A percentile compares a stretch with the other conserved stretches of the same genome.
These are phyloP conservation scores for Emydoidea blandingii DNA, from an alignment of 2,797 vertebrate genomes.

Conservation along the genomic window DNA sequence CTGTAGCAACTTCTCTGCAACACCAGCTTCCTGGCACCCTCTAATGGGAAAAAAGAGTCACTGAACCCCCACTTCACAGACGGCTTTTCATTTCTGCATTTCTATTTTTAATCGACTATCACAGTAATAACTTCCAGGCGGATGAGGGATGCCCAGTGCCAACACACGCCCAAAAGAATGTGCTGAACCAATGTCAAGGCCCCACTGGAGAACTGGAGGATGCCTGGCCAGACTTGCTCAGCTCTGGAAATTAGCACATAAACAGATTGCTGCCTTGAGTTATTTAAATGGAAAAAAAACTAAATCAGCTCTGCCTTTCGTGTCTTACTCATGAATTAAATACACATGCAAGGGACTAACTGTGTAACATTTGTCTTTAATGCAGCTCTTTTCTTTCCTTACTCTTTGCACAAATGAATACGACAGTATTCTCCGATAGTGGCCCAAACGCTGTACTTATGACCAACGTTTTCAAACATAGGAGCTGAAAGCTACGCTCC, in stretches of 20 bases:
- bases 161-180: background rate
- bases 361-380: fast-evolving
- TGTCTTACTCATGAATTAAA: background rate
- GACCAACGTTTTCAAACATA: background rate
- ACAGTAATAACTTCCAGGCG: background rate
- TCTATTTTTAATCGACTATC: conserved; percentile 37
- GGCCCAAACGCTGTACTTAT: background rate
- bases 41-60: conserved; percentile 70
- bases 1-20: conserved; percentile 14
- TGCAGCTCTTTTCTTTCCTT: background rate
- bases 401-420: fast-evolving
- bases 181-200: conserved; percentile 26
- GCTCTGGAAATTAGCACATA: fast-evolving
- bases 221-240: background rate
- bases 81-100: background rate
- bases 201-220: background rate
- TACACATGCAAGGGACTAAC: background rate
- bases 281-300: conserved; percentile 1
- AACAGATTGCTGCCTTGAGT: background rate
- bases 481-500: background rate
- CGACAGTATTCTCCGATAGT: background rate
- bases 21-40: conserved; percentile 70
- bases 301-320: conserved; percentile 27
- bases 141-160: background rate
- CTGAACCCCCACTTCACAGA: background rate